Base-by-base conservation (phyloP, 2,797 vertebrate species). In the Sparidentex hasta region DNA sequence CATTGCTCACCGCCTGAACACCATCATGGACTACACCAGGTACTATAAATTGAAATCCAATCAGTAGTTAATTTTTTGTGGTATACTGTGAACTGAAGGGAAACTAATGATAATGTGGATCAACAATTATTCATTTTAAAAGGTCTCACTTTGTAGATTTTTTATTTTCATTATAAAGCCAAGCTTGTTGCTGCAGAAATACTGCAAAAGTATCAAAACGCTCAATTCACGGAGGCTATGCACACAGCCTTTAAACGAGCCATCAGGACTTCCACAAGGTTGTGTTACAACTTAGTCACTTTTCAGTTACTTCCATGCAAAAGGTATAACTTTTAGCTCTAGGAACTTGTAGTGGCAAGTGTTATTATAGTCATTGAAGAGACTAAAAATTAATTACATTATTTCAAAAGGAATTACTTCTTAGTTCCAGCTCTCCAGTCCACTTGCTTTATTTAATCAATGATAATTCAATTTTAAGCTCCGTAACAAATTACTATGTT, bases 21-120 rank as follows among this genome's bases (percentile, higher is more conserved):
- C 96, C 0, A 87, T 99, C 84, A 96, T 98, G 97, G 97, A 97
- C 91, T 99, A 97, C 16, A 94, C 96, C 82, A 97, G 97, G 98
- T 98, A 63, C 17, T 21, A 7, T 20, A 90, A 2, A 52, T 56
- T 13, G 20, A 8, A 55, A 18, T 73, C 38, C 38, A 38, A 8
- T 9, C 14, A 20, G 13, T 0, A 11, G n/a, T 25, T n/a, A 0
- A 1, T 67, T 14, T 70, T 16, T 23, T 50, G 29, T 23, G 9
- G 11, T 16, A 0, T 65, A 61, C 20, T 25, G 38, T 58, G 2
- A 2, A 52, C 25, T 5, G 4, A 41, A 64, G n/a, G 58, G 5
- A 4, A 16, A 38, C 62, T 1, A 20, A n/a, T 20, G 16, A 51
- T 41, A 5, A 48, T 56, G 56, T 33, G 43, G 11, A 43, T 52